Conservation (phyloP, 64 coral and sea anemone species). For the Montipora efflorescens region DNA sequence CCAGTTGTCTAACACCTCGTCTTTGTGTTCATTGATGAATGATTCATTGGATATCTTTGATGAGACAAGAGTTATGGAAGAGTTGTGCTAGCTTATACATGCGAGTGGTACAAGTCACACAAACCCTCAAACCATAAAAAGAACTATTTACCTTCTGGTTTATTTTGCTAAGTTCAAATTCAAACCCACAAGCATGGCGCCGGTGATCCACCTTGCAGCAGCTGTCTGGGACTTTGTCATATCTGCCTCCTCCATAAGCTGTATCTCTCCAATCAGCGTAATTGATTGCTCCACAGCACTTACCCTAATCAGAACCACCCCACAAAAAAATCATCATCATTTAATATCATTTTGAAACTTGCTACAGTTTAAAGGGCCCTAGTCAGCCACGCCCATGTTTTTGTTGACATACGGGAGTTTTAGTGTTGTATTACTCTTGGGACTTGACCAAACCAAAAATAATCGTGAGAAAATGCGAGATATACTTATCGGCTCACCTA, state of each 20-base stretch:
- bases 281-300: constrained; percentile 21
- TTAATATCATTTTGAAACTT: background rate
- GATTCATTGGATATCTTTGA: too few relatives aligned
- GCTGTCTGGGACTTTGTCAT: constrained; percentile 38
- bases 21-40: too few relatives aligned
- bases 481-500: too few relatives aligned
- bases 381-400: too few relatives aligned
- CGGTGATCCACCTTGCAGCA: background rate
- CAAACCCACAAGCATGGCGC: constrained; percentile 3
- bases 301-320: background rate
- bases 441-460: too few relatives aligned
- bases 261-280: constrained; percentile 35
- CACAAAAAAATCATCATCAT: background rate
- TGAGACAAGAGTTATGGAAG: background rate
- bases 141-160: background rate
- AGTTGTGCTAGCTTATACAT: background rate
- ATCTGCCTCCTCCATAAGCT: background rate
- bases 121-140: too few relatives aligned
- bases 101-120: too few relatives aligned
- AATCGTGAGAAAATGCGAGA: too few relatives aligned
- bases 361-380: too few relatives aligned
- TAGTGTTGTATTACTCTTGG: too few relatives aligned
- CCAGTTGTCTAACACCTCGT: too few relatives aligned
- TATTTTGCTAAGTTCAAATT: background rate
- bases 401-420: too few relatives aligned